These are phyloP conservation scores for Porites lobata DNA, from an alignment of 92 coral and sea anemone genomes.

Conservation along the genomic window DNA sequence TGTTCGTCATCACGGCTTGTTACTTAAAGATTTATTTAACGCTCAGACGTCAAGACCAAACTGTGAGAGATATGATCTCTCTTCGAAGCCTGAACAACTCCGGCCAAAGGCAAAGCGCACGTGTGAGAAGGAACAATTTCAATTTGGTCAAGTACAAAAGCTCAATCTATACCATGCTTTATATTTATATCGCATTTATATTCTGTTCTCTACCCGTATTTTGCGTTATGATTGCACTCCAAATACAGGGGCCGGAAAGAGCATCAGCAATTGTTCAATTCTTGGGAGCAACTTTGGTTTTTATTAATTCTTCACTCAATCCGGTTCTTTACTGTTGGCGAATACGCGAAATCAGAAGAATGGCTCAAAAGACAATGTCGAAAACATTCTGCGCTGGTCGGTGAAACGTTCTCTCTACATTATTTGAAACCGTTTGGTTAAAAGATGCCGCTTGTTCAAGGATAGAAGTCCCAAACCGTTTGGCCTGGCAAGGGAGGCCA, in stretches of 20 bases:
- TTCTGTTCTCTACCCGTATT: constrained; percentile 13
- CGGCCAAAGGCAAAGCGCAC: neutral
- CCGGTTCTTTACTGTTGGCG: constrained; percentile 11
- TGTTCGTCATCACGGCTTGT: constrained; percentile 3
- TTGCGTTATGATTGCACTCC: neutral
- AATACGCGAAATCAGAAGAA: neutral
- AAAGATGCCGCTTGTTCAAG: neutral
- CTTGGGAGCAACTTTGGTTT: neutral
- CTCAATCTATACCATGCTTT: neutral
- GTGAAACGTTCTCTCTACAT: neutral
- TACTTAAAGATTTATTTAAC: constrained; percentile 26
- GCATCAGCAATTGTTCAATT: neutral
- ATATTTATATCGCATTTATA: constrained; percentile 4
- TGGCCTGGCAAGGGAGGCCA: too few species aligned
- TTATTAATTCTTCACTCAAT: neutral
- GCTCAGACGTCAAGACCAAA: neutral
- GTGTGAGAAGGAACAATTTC: neutral
- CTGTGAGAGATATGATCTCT: neutral
- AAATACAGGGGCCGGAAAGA: neutral
- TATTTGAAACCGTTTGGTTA: neutral
- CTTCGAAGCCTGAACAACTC: neutral
- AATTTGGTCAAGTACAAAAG: neutral
- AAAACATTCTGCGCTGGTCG: neutral
- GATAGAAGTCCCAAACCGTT: too few species aligned
- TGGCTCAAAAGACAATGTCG: neutral